A percentile compares a stretch with the other conserved stretches of the same genome.
Evolutionary conservation across 2,888 invertebrate species (phyloP).

Genomic region (Atethmia centrago): DNA sequence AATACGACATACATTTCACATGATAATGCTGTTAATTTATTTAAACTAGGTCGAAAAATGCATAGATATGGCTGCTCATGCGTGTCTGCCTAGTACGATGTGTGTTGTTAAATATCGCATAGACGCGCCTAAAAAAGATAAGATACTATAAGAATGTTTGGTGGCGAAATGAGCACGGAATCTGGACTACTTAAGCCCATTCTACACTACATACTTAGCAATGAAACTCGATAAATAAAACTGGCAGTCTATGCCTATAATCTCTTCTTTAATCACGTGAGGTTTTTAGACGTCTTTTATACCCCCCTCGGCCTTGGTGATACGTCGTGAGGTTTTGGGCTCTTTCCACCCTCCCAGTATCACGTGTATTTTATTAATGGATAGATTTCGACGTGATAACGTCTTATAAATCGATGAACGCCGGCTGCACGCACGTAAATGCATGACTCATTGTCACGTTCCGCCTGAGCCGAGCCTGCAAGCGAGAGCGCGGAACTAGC

Average conservation of each 20-base stretch:
- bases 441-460: too few relatives aligned
- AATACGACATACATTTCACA: slow-evolving; percentile 46
- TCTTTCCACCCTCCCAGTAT: too few relatives aligned
- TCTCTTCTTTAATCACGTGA: too few relatives aligned
- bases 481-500: too few relatives aligned
- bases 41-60: slow-evolving; percentile 49
- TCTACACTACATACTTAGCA: neutral
- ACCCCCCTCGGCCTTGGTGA: too few relatives aligned
- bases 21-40: slow-evolving; percentile 46
- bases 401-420: too few relatives aligned
- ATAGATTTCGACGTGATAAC: too few relatives aligned
- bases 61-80: slow-evolving; percentile 26
- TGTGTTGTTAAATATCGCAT: slow-evolving; percentile 13
- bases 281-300: too few relatives aligned
- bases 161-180: slow-evolving; percentile 19
- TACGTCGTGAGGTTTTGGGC: too few relatives aligned
- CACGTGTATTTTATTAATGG: too few relatives aligned
- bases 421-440: too few relatives aligned
- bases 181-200: neutral
- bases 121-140: slow-evolving; percentile 31
- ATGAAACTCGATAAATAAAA: neutral
- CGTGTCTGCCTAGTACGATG: neutral
- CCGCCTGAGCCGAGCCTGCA: too few relatives aligned
- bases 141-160: slow-evolving; percentile 32
- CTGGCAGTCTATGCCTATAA: neutral